phyloP scores from a whole-genome alignment of 2,113 vertebrate genomes.

The Lasiurus cinereus region DNA sequence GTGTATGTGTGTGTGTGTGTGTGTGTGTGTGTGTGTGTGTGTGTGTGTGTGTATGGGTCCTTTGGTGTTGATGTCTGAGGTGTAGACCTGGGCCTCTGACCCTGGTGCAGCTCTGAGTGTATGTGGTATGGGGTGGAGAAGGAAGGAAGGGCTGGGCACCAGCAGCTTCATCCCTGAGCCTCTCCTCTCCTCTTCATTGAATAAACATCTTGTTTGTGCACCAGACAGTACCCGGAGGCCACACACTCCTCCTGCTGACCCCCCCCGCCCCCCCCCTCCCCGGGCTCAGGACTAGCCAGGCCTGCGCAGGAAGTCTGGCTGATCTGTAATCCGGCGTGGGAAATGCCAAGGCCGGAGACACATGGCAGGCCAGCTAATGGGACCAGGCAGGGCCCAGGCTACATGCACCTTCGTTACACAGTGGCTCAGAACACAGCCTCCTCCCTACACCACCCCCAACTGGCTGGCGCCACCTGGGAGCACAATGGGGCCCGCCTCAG shows the following conservation, averaged over 20 bases:
- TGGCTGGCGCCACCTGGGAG: not conserved
- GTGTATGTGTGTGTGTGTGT: not conserved
- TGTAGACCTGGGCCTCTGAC: not conserved
- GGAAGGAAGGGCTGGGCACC: not conserved
- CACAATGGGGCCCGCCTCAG: not conserved
- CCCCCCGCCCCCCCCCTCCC: no score
- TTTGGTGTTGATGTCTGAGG: not conserved
- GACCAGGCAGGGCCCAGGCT: not conserved
- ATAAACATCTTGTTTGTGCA: slow-evolving; percentile 56
- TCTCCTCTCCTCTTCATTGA: not conserved
- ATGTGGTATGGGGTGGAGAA: not conserved
- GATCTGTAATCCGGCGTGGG: not conserved
- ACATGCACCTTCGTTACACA: not conserved
- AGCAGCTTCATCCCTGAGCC: not conserved
- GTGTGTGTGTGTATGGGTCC: accelerated
- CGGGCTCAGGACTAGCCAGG: slow-evolving; percentile 25
- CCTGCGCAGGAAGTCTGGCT: slow-evolving; percentile 67
- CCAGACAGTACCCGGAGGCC: not conserved
- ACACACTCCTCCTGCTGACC: not conserved
- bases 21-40: not conserved
- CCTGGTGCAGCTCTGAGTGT: not conserved
- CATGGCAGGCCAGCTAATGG: not conserved
- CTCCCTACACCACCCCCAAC: not conserved
- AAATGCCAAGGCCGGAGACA: slow-evolving; percentile 37
- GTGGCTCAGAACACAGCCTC: not conserved